Conservation (phyloP, 1,140 invertebrate species). For the Teleopsis dalmanni region DNA sequence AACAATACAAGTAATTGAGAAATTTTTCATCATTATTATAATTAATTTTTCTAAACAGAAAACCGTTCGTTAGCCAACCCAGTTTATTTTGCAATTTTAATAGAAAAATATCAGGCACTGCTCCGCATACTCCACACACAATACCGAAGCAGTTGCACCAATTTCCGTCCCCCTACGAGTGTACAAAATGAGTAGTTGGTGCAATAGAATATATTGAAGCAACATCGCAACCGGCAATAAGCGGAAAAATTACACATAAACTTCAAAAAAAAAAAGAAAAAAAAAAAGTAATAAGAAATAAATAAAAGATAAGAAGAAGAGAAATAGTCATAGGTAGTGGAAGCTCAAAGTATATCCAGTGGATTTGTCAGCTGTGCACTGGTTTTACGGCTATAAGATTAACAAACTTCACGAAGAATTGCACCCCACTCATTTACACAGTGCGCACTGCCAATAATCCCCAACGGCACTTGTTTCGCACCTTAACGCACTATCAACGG, state of each 20-base stretch:
- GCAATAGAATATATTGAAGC: not conserved
- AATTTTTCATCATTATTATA: slow-evolving; percentile 2
- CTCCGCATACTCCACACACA: no score
- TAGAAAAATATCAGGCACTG: no score
- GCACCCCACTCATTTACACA: not conserved
- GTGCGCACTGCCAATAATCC: slow-evolving; percentile 12
- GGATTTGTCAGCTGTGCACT: not conserved
- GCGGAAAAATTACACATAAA: no score
- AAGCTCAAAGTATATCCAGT: not conserved
- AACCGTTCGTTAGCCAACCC: not conserved
- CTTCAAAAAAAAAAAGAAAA: no score
- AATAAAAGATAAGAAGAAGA: not conserved
- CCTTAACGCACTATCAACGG: slow-evolving; percentile 16
- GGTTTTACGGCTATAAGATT: not conserved
- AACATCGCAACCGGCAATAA: no score
- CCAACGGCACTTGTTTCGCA: slow-evolving; percentile 21
- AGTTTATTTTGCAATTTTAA: not conserved
- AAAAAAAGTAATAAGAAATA: not conserved
- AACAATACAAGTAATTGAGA: slow-evolving; percentile 7
- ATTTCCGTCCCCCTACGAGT: not conserved
- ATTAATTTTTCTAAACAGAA: not conserved
- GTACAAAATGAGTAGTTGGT: not conserved
- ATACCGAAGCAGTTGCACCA: not conserved
- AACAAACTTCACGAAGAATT: not conserved
- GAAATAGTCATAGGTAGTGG: not conserved